A percentile compares a stretch with the other conserved stretches of the same genome.
Evolutionary conservation across 2,797 vertebrate genomes (phyloP).

Genomic region (Botia almorhae): DNA sequence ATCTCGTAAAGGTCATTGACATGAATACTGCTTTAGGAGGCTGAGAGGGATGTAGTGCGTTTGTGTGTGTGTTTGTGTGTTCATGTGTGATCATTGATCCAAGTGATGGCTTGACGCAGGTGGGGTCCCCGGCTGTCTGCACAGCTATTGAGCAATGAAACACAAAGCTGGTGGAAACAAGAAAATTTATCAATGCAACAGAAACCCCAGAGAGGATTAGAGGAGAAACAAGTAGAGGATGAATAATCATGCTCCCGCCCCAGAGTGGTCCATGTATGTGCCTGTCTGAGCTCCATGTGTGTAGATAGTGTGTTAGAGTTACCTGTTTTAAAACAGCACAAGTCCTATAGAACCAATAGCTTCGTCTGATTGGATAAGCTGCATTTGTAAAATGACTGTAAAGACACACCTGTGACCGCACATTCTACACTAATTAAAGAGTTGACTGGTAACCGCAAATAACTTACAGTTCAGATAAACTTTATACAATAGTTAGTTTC

Average conservation of each 20-base stretch:
- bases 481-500: no score
- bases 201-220: constrained; percentile 64
- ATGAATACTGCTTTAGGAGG: constrained; percentile 25
- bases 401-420: no score
- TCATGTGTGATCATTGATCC: constrained; percentile 45
- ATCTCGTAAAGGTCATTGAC: constrained; percentile 11
- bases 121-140: constrained; percentile 53
- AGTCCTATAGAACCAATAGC: not conserved
- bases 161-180: constrained; percentile 62
- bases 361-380: no score
- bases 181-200: constrained; percentile 63
- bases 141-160: constrained; percentile 55
- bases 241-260: constrained; percentile 52
- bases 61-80: constrained; percentile 6
- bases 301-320: not conserved
- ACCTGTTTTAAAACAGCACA: constrained; percentile 15
- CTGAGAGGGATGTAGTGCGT: constrained; percentile 26
- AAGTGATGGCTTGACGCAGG: constrained; percentile 54
- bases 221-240: constrained; percentile 63
- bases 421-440: no score
- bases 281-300: constrained; percentile 1
- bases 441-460: no score
- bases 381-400: no score
- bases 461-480: no score
- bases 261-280: constrained; percentile 7